Evolutionary conservation across 2,888 invertebrate genomes (phyloP), one percentile per base, ranked within the genome.

Genomic region (Fragum sueziense): DNA sequence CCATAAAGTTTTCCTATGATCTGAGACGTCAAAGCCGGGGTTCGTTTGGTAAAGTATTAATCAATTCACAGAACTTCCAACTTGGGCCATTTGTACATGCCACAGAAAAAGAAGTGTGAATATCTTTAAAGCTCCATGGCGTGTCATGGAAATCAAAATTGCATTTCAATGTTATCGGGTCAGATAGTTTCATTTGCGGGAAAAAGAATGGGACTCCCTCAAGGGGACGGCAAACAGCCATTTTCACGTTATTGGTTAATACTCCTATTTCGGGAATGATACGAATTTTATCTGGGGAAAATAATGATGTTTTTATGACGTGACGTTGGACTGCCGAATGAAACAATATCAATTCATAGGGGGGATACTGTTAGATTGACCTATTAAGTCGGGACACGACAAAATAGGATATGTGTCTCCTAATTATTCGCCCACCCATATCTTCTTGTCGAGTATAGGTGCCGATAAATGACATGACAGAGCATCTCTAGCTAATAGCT

Each of bases 241-340:
- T 82, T 74, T 70, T 61, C 76, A 68, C 79, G 70, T 80, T 78
- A 82, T 70, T 72, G 74, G 74, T 79, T 84, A 74, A 84, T 84
- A 71, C 79, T 79, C 76, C 70, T 74, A 81, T 81, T 80, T 81
- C 79, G 59, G 65, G 57, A 73, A 74, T 81, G 84, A 84, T 81
- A 81, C 65, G 71, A 79, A 84, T 76, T 81, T 80, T 84, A 82
- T 80, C 84, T 34, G 70, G 84, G 84, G 84, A 82, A 59, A 70
- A 76, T 70, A 69, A 82, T 82, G 84, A 84, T 84, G 84, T 78
- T 81, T 84, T 84, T 80, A 82, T 84, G 80, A 82, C 84, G 84
- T 84, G 84, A 84, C 82, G 80, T 75, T 47, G 68, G 51, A 57
- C 57, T 70, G 51, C 71, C 73, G 61, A 71, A 77, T 79, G 74